phyloP scores from a whole-genome alignment of 2,888 invertebrate species.

The Yponomeuta evonymella region DNA sequence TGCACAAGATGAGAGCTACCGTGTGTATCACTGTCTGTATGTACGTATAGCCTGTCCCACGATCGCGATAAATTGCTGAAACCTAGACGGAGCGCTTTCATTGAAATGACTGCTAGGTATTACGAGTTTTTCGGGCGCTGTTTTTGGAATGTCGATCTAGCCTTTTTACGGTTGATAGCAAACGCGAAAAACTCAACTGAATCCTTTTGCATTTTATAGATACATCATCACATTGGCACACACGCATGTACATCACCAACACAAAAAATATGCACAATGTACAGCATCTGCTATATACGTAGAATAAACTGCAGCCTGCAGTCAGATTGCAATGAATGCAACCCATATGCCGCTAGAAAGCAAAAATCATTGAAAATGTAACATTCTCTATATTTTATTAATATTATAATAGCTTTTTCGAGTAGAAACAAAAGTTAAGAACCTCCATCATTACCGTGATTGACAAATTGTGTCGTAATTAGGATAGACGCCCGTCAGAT shows the following conservation, averaged over 20 bases:
- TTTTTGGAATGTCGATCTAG: neutral
- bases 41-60: constrained; percentile 18
- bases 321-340: no score
- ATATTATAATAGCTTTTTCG: neutral
- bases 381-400: neutral
- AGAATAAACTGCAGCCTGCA: no score
- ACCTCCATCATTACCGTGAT: constrained; percentile 50
- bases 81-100: constrained; percentile 24
- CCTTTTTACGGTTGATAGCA: neutral
- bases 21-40: neutral
- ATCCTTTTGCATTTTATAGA: neutral
- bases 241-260: no score
- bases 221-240: neutral
- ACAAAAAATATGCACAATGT: no score
- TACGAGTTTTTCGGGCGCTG: neutral
- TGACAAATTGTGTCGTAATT: constrained; percentile 51
- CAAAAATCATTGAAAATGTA: neutral
- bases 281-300: no score
- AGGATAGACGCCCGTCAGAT: constrained; percentile 47
- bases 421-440: constrained; percentile 28
- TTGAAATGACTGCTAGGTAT: neutral
- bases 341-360: no score
- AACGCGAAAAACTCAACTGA: neutral
- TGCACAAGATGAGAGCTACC: no score
- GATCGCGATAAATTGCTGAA: constrained; percentile 37